A percentile compares a stretch with the other conserved stretches of the same genome.
These are phyloP conservation scores for Myiopsitta monachus DNA, from an alignment of 2,113 vertebrate genomes.

Conservation along the genomic window DNA sequence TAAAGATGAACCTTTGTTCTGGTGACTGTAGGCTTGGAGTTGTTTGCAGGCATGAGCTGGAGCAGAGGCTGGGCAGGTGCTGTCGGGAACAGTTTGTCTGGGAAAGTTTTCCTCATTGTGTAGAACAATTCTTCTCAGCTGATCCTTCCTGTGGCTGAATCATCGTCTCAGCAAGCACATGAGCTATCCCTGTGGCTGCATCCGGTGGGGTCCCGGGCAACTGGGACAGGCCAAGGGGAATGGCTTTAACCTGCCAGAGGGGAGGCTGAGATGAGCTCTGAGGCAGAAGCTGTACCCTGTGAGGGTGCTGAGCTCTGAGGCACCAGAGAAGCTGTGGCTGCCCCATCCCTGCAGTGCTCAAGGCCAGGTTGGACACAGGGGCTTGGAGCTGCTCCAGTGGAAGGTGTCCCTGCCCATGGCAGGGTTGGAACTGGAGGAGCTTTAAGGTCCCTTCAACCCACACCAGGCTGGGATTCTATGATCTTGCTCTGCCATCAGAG, in stretches of 20 bases:
- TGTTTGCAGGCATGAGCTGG: neutral
- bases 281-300: neutral
- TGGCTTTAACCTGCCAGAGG: neutral
- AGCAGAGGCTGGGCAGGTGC: constrained; percentile 50
- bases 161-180: constrained; percentile 6
- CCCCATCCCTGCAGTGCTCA: no score
- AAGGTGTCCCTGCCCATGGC: neutral
- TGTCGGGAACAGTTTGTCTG: constrained; percentile 56
- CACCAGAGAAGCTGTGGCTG: no score
- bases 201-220: neutral
- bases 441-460: neutral
- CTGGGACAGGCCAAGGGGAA: neutral
- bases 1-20: neutral
- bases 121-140: constrained; percentile 53
- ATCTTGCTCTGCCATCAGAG: neutral
- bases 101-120: constrained; percentile 57
- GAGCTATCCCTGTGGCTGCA: neutral
- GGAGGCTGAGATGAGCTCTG: neutral
- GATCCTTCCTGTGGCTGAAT: constrained; percentile 67
- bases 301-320: no score
- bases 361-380: no score
- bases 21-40: neutral
- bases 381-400: no score
- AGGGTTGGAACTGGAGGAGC: neutral
- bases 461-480: neutral